Conservation (phyloP, 2,113 vertebrate genomes). For the Miniopterus natalensis region DNA sequence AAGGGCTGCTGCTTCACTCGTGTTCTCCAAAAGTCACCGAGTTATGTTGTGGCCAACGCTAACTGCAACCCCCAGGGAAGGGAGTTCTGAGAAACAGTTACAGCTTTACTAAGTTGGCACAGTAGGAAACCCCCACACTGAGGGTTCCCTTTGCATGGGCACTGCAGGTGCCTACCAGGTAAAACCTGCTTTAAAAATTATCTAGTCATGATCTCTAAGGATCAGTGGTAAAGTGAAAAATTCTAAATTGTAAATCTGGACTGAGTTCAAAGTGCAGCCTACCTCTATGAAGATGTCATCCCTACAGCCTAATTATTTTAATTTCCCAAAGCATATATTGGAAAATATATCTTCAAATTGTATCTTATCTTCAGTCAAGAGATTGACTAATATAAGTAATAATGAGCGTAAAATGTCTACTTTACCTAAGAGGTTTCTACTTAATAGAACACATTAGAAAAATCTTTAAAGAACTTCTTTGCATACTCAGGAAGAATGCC, state of each 20-base stretch:
- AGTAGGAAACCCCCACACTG: neutral
- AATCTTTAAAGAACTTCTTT: conserved; percentile 5
- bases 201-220: neutral
- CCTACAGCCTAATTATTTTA: neutral
- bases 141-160: conserved; percentile 23
- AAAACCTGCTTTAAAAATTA: conserved; percentile 44
- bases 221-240: conserved; percentile 47
- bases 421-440: conserved; percentile 20
- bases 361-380: conserved; percentile 53
- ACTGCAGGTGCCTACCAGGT: neutral
- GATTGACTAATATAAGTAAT: conserved; percentile 22
- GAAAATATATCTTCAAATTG: conserved; percentile 42
- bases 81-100: neutral
- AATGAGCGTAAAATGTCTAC: conserved; percentile 29
- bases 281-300: neutral
- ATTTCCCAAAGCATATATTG: conserved; percentile 32
- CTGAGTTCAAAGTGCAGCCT: neutral
- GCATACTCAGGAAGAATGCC: neutral
- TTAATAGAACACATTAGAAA: neutral
- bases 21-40: neutral
- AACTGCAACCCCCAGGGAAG: neutral
- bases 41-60: neutral
- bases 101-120: neutral
- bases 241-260: neutral
- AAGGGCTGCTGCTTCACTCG: neutral